These are phyloP conservation scores for Cyaniris semiargus DNA, from an alignment of 2,888 invertebrate species.

Conservation along the genomic window DNA sequence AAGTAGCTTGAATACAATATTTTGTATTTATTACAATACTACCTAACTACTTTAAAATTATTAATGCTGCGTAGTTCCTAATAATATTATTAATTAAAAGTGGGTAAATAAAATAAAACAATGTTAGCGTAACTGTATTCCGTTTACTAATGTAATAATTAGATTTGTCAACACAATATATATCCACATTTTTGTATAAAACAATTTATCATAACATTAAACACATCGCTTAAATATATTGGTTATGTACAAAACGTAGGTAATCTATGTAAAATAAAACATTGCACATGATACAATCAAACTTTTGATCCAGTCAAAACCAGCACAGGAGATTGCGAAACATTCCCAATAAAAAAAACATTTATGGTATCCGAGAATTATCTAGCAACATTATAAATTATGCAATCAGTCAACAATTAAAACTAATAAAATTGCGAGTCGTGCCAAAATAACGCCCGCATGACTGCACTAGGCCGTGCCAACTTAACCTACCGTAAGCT, in stretches of 20 bases:
- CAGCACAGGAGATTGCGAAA: constrained; percentile 46
- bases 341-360: constrained; percentile 53
- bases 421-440: constrained; percentile 36
- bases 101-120: constrained; percentile 46
- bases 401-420: constrained; percentile 68
- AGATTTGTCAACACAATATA: constrained; percentile 49
- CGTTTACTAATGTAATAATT: constrained; percentile 46
- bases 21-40: too few species aligned
- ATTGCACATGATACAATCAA: constrained; percentile 72
- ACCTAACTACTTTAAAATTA: too few species aligned
- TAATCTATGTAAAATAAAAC: constrained; percentile 51
- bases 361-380: constrained; percentile 53
- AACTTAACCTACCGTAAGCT: constrained; percentile 44
- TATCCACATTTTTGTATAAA: constrained; percentile 53
- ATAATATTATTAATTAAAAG: too few species aligned
- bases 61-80: too few species aligned
- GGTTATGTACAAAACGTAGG: constrained; percentile 37
- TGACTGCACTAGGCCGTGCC: constrained; percentile 42
- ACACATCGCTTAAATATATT: constrained; percentile 46
- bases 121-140: constrained; percentile 48
- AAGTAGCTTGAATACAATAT: too few species aligned
- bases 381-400: constrained; percentile 66
- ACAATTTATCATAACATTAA: constrained; percentile 54
- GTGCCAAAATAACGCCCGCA: constrained; percentile 22
- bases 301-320: constrained; percentile 76